phyloP scores from a whole-genome alignment of 2,797 vertebrate genomes.

The Cossypha caffra region DNA sequence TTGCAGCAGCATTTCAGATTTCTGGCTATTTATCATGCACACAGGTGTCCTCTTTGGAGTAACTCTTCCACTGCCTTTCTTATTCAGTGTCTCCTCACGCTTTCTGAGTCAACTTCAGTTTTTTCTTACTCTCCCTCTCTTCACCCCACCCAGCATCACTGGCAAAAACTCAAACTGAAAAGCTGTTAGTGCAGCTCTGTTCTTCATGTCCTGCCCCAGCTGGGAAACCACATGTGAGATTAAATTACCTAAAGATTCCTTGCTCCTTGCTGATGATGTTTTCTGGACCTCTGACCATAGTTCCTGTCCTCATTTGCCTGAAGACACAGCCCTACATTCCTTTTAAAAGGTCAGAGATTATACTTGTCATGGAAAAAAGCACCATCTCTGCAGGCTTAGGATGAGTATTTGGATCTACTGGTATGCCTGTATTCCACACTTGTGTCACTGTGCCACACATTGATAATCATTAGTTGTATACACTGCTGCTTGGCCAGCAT shows the following conservation, averaged over 20 bases:
- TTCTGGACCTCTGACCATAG: not conserved
- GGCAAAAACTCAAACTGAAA: not conserved
- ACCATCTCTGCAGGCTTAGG: not conserved
- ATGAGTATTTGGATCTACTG: not conserved
- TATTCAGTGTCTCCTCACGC: not conserved
- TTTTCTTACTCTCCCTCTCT: not conserved
- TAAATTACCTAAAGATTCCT: not conserved
- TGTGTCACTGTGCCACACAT: not conserved
- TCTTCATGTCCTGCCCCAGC: not conserved
- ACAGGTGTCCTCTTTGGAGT: not conserved
- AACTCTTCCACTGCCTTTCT: not conserved
- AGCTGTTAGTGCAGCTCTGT: not conserved
- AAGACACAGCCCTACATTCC: not conserved
- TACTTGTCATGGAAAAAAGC: not conserved
- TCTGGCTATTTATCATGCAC: not conserved
- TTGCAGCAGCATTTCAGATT: not conserved
- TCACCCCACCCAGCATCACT: not conserved
- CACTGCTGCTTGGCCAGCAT: not conserved
- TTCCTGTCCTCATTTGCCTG: not conserved
- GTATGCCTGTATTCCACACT: not conserved
- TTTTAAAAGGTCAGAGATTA: not conserved
- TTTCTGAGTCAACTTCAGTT: not conserved
- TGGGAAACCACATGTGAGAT: not conserved
- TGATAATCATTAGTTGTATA: not conserved
- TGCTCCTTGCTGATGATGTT: not conserved